Base-by-base conservation (phyloP, 2,888 invertebrate genomes). In the Halictus quadricinctus region DNA sequence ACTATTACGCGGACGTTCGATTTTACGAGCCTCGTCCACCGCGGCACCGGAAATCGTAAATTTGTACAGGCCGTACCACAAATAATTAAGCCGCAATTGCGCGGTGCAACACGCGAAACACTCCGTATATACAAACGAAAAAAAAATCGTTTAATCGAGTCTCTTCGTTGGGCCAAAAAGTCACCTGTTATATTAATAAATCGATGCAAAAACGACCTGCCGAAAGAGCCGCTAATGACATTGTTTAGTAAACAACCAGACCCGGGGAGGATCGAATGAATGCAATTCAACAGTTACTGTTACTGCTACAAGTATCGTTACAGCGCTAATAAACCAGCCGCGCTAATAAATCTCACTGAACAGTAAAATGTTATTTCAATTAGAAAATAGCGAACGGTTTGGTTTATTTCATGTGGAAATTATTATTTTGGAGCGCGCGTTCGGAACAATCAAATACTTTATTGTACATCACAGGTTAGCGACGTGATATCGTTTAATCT, bases 11-110 rank as follows among this genome's bases (percentile, higher is more conserved):
- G 64, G 7, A 64, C 48, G 58, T 29, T 69, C 54, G 72, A 78
- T 50, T 77, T 81, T 69, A 78, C 64, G 66, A 36, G 66, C 21
- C 21, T 54, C 64, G 21, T 60, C 29, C 72, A 15, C 72, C 77
- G 29, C 54, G 41, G 10, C 58, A 3, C 18, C 12, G 5, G 5
- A 60, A 12, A n/a, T 25, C 25, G 60, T 13, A 25, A 60, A 60
- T 21, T 60, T 25, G 25, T 25, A 25, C 25, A 25, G 25, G 13
- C 25, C 25, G 25, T 25, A 25, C 25, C 8, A 54, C 54, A 54
- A 54, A 54, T 54, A 54, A 54, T 54, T 43, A 8, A 8, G 8
- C 43, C 2, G 43, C 7, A 8, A 43, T 43, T 54, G 21, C 54
- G 21, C 50, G 7, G 7, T 7, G 2, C 8, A 54, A 21, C 21